phyloP scores from a whole-genome alignment of 2,113 vertebrate genomes.

The Ranitomeya variabilis region DNA sequence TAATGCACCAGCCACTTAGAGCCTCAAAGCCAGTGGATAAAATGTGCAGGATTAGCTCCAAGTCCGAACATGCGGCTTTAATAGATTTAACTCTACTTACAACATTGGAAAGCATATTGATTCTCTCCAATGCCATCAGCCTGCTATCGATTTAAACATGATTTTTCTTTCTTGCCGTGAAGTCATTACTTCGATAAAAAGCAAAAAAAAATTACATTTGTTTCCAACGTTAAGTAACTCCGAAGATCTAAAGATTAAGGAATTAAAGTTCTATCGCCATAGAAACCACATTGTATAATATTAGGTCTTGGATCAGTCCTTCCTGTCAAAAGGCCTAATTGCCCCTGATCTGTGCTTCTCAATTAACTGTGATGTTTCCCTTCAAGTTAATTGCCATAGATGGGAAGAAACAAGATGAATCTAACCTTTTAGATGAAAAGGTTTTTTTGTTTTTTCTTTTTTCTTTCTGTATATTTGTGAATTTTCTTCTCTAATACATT shows the following conservation, averaged over 20 bases:
- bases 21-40: constrained; percentile 62
- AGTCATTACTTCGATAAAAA: constrained; percentile 69
- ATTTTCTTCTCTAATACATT: constrained; percentile 19
- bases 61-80: constrained; percentile 60
- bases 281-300: constrained; percentile 72
- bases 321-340: constrained; percentile 75
- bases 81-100: constrained; percentile 63
- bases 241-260: constrained; percentile 62
- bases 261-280: constrained; percentile 72
- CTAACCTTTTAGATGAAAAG: constrained; percentile 76
- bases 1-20: constrained; percentile 65
- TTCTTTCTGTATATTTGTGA: constrained; percentile 41
- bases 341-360: constrained; percentile 75
- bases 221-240: constrained; percentile 66
- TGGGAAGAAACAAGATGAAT: constrained; percentile 74
- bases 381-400: constrained; percentile 76
- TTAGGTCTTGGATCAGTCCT: constrained; percentile 71
- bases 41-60: constrained; percentile 58
- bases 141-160: constrained; percentile 61
- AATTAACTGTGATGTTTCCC: constrained; percentile 75
- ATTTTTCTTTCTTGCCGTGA: constrained; percentile 67
- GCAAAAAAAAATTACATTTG: constrained; percentile 58
- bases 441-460: constrained; percentile 62
- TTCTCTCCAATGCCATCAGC: constrained; percentile 61
- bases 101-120: constrained; percentile 67